Base-by-base conservation (phyloP, 2,888 invertebrate genomes). In the Leptopilina myrica region DNA sequence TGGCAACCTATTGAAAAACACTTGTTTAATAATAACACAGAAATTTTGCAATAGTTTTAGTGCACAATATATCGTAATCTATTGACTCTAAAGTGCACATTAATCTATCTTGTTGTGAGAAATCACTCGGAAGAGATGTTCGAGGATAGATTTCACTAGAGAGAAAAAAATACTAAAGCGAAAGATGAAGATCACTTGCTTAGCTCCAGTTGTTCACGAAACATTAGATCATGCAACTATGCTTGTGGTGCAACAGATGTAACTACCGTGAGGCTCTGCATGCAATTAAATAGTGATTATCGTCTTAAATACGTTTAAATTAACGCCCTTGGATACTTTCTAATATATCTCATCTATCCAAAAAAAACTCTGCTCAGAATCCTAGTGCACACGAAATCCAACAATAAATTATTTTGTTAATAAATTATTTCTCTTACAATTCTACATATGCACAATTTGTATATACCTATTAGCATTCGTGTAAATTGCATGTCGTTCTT, bases 201-300 rank as follows among this genome's bases (percentile, higher is more conserved):
- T 69, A 49, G 69, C 69, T 69, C 69, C 69, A 69, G 69, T 53
- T 53, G 69, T 33, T 49, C 69, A 69, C 53, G 69, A 69, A 69
- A 69, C 69, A 53, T 49, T 69, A 69, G 53, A 69, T 69, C 69
- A 69, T 59, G 69, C 76, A 46, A 46, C 11, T 49, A 49, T 49
- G 11, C 7, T 43, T 76, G n/a, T 83, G 81, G 79, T 67, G 85
- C 81, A 82, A 86, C 78, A 77, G 82, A 84, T 78, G 82, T 81
- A 78, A 26, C 78, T 67, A 80, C 75, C 66, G 73, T 73, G 11
- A 49, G 49, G 81, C 77, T 73, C 79, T 79, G 79, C 56, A 64
- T 80, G 80, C 86, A 88, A 89, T 89, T 88, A 88, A 87, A 87
- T 86, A 89, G 80, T 86, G 87, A 89, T 89, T 89, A 89, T 88